These are phyloP conservation scores for Micrasema longulum DNA, from an alignment of 1,140 invertebrate species.

Conservation along the genomic window DNA sequence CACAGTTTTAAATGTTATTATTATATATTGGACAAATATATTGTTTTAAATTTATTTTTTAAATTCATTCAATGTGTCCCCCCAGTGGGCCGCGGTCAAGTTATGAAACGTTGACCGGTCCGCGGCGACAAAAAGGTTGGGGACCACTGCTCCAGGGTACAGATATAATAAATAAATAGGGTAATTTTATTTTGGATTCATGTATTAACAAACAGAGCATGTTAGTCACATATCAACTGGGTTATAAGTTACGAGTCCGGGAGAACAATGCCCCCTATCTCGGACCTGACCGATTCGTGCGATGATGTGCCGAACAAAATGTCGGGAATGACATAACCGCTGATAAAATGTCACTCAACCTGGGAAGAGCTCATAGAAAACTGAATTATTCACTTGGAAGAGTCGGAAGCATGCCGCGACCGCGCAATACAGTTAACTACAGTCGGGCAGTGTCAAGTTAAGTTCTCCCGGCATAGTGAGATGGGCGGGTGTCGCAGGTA, in stretches of 20 bases:
- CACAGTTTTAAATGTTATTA: too few relatives aligned
- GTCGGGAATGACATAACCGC: constrained; percentile 9
- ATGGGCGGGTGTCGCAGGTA: constrained; percentile 4
- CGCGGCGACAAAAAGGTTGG: too few relatives aligned
- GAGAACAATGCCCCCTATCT: not conserved
- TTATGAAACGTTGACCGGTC: too few relatives aligned
- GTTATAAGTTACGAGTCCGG: not conserved
- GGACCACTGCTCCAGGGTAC: too few relatives aligned
- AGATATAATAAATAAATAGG: too few relatives aligned
- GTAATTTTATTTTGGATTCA: too few relatives aligned
- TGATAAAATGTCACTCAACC: constrained; percentile 23
- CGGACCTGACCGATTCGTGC: constrained; percentile 11
- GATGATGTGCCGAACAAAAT: not conserved
- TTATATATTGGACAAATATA: too few relatives aligned
- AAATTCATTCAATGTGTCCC: too few relatives aligned
- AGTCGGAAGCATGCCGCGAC: not conserved
- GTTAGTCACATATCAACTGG: not conserved
- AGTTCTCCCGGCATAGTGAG: constrained; percentile 2
- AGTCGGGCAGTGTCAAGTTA: constrained; percentile 3
- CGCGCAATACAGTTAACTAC: not conserved
- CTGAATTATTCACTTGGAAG: not conserved
- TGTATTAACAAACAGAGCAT: too few relatives aligned
- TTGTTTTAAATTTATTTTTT: too few relatives aligned
- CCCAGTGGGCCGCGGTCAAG: too few relatives aligned
- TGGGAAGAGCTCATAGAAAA: not conserved